phyloP scores from a whole-genome alignment of 2,113 vertebrate species.

The Psephotus haematonotus region DNA sequence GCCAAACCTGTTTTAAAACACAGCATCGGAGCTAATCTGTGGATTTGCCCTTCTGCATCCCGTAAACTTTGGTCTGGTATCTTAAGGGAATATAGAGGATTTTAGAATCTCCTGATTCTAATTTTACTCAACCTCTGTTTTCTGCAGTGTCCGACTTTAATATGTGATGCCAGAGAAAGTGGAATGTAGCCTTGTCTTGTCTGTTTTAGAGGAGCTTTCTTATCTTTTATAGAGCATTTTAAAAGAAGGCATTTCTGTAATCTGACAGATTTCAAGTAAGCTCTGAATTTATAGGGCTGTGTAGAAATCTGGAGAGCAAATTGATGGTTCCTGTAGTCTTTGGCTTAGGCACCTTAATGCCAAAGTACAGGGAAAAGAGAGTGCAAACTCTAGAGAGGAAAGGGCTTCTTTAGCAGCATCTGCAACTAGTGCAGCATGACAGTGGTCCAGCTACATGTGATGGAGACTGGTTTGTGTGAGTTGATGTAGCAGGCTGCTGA shows the following conservation, averaged over 20 bases:
- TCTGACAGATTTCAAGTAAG: not conserved
- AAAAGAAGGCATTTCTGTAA: not conserved
- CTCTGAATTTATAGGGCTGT: not conserved
- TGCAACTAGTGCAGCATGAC: accelerated
- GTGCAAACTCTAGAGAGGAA: not conserved
- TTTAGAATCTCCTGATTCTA: not conserved
- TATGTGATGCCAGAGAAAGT: not conserved
- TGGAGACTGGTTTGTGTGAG: not conserved
- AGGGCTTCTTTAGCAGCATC: not conserved
- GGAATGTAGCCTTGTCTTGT: not conserved
- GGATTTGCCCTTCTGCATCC: not conserved
- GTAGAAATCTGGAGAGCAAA: not conserved
- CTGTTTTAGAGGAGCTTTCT: not conserved
- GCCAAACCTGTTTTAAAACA: not conserved
- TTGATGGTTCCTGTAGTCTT: not conserved
- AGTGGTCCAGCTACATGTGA: not conserved
- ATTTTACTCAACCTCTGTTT: not conserved
- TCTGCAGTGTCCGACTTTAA: not conserved
- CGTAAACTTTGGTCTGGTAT: not conserved
- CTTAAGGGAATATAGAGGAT: not conserved
- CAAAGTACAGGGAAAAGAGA: not conserved
- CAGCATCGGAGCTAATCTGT: not conserved
- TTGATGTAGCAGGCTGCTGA: not conserved
- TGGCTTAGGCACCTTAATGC: not conserved
- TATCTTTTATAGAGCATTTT: not conserved